A percentile compares a stretch with the other conserved stretches of the same genome.
These are phyloP conservation scores for Brotula barbata DNA, from an alignment of 2,797 vertebrate genomes.

Conservation along the genomic window DNA sequence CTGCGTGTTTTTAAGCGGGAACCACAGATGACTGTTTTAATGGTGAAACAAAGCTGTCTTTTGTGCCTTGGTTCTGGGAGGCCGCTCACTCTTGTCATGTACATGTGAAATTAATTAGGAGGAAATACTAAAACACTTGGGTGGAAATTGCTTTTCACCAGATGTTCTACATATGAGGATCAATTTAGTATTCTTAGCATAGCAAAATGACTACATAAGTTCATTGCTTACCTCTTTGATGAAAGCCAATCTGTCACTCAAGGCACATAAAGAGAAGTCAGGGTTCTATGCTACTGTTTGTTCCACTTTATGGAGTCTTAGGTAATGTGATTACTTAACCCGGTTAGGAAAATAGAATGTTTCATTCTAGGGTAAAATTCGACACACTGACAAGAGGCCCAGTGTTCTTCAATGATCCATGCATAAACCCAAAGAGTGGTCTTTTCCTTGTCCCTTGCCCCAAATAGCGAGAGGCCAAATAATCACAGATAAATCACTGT, in stretches of 20 bases:
- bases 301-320: slow-evolving; percentile 81
- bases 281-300: slow-evolving; percentile 83
- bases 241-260: slow-evolving; percentile 83
- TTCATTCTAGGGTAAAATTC: slow-evolving; percentile 78
- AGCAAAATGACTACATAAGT: slow-evolving; percentile 77
- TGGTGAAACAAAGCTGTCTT: slow-evolving; percentile 82
- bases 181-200: slow-evolving; percentile 79
- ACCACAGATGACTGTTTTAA: slow-evolving; percentile 74
- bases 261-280: slow-evolving; percentile 72
- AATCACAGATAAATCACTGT: slow-evolving; percentile 75
- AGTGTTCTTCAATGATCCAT: slow-evolving; percentile 77
- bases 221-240: slow-evolving; percentile 75
- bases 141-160: slow-evolving; percentile 87
- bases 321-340: slow-evolving; percentile 86
- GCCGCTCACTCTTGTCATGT: slow-evolving; percentile 82
- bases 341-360: slow-evolving; percentile 83
- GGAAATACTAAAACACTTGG: slow-evolving; percentile 88
- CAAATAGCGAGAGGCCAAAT: slow-evolving; percentile 59
- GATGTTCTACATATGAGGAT: slow-evolving; percentile 85
- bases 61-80: slow-evolving; percentile 82
- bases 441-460: slow-evolving; percentile 62
- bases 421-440: slow-evolving; percentile 68
- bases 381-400: slow-evolving; percentile 77
- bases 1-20: slow-evolving; percentile 61
- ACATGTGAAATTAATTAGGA: slow-evolving; percentile 89